These are phyloP conservation scores for Aphelenchoides fujianensis DNA, from an alignment of 1,140 invertebrate species.

Conservation along the genomic window DNA sequence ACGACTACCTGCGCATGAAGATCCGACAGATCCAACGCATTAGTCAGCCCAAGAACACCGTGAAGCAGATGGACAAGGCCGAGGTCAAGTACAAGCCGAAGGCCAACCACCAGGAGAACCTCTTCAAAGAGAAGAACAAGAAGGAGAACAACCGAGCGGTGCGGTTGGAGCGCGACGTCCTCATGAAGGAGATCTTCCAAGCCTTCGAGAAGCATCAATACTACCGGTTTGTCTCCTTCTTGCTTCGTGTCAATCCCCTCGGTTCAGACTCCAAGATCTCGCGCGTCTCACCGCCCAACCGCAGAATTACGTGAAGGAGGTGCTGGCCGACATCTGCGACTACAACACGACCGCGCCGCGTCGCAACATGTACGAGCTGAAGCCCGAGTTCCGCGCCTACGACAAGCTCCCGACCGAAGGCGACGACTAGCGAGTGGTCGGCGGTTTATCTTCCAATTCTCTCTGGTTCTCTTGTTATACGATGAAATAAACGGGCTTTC, in stretches of 20 bases:
- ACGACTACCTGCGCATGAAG: slow-evolving; percentile 49
- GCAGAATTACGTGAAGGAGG: slow-evolving; percentile 89
- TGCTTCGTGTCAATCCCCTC: background rate
- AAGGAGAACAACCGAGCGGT: slow-evolving; percentile 64
- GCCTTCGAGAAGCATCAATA: slow-evolving; percentile 99
- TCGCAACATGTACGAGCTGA: slow-evolving; percentile 98
- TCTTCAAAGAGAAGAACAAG: slow-evolving; percentile 61
- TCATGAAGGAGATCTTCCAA: slow-evolving; percentile 89
- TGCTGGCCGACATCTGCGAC: slow-evolving; percentile 92
- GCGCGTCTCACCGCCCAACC: slow-evolving; percentile 80
- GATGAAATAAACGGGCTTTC: no score
- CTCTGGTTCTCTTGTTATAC: no score
- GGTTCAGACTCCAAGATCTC: slow-evolving; percentile 83
- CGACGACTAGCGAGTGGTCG: slow-evolving; percentile 1
- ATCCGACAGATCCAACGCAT: slow-evolving; percentile 50
- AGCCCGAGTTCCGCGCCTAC: slow-evolving; percentile 80
- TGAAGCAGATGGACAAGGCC: slow-evolving; percentile 62
- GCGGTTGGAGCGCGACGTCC: slow-evolving; percentile 80
- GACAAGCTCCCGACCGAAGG: slow-evolving; percentile 7
- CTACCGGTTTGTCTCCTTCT: slow-evolving; percentile 67
- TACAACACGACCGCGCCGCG: slow-evolving; percentile 97
- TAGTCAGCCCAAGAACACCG: slow-evolving; percentile 63
- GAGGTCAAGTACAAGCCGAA: slow-evolving; percentile 63
- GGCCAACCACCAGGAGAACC: slow-evolving; percentile 32
- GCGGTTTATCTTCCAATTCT: no score